Evolutionary conservation across 2,888 invertebrate genomes (phyloP), one percentile per base, ranked within the genome.

Genomic region (Omphaloscelis lunosa): DNA sequence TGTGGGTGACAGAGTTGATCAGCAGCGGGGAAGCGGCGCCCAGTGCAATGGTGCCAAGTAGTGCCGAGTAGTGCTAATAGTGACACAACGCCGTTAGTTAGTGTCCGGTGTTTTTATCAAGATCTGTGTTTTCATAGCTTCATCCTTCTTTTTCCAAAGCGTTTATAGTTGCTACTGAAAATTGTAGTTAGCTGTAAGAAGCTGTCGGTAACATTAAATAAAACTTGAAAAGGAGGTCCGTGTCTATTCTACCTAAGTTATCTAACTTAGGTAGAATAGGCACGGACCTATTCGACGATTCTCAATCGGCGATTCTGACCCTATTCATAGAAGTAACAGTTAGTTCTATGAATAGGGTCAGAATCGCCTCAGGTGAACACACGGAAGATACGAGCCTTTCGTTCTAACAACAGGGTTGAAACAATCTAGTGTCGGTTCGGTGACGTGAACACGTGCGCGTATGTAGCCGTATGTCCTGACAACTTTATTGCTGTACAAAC

Each of bases 401-500:
- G 6, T 15, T 39, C 20, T 15, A 29, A 62, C 56, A 23, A 62
- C 27, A 58, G 7, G 5, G 9, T 34, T 67, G 15, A 29, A 27
- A 59, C 51, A 73, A 39, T 41, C 6, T 20, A 23, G 27, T 34
- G 12, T 8, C 45, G 2, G 9, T 23, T 20, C 41, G 39, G 12
- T 6, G 59, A 27, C 39, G 12, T 34, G 27, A 27, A 5, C 27
- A 29, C 56, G 53, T 1, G 56, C 39, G 56, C 27, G 53, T 29
- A 23, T 66, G 53, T 20, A 81, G 29, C 15, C 51, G 39, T 34
- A 15, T 53, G 29, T 29, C 39, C 53, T 68, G 45, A 56, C n/a
- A 61, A 39, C 72, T 70, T 66, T 62, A 81, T 81, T 53, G 56
- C n/a, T 58, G 45, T 67, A 58, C 41, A 20, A 83, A 72, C n/a